Evolutionary conservation across 2,888 invertebrate species (phyloP).

Genomic region (Lochmaea crataegi): DNA sequence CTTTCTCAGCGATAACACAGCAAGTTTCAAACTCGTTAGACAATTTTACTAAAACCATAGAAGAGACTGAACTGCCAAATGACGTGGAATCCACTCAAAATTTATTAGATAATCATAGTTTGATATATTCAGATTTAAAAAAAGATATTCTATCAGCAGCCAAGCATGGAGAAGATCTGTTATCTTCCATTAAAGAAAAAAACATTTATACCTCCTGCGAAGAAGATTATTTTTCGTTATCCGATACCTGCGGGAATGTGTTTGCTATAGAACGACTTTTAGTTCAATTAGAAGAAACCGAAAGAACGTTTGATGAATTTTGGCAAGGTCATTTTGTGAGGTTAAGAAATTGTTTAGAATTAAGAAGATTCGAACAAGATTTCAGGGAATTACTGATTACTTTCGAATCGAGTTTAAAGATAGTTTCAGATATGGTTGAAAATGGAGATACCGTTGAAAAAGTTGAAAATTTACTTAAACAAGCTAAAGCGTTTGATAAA

Average conservation of each 20-base stretch:
- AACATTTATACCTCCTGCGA: slow-evolving; percentile 63
- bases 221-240: slow-evolving; percentile 70
- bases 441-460: slow-evolving; percentile 87
- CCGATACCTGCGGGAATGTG: slow-evolving; percentile 82
- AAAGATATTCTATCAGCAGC: slow-evolving; percentile 89
- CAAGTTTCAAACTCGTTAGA: slow-evolving; percentile 89
- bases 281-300: slow-evolving; percentile 94
- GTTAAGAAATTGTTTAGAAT: slow-evolving; percentile 88
- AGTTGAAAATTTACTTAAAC: slow-evolving; percentile 82
- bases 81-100: slow-evolving; percentile 91
- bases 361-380: slow-evolving; percentile 94
- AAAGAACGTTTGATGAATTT: slow-evolving; percentile 92
- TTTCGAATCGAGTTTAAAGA: slow-evolving; percentile 83
- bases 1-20: slow-evolving; percentile 91
- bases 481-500: slow-evolving; percentile 82
- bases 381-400: slow-evolving; percentile 90
- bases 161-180: slow-evolving; percentile 87
- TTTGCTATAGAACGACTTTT: slow-evolving; percentile 92
- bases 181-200: slow-evolving; percentile 77
- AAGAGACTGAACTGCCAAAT: slow-evolving; percentile 94
- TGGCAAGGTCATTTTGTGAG: slow-evolving; percentile 93
- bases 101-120: slow-evolving; percentile 85
- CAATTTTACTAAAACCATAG: slow-evolving; percentile 87
- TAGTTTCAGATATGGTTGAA: slow-evolving; percentile 86
- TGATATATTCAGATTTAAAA: slow-evolving; percentile 77